phyloP scores from a whole-genome alignment of 1,140 invertebrate species.

The Micrasema minimum region DNA sequence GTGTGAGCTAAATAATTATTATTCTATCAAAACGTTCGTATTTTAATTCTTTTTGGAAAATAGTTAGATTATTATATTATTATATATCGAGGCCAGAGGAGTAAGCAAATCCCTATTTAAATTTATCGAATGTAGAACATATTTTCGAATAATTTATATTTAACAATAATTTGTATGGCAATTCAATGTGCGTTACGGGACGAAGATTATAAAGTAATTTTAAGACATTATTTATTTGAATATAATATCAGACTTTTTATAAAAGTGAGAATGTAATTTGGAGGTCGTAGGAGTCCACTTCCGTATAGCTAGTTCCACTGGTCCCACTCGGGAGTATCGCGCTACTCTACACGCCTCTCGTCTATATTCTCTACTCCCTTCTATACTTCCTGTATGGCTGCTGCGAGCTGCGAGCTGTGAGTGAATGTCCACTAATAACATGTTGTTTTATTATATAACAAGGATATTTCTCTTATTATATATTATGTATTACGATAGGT shows the following conservation, averaged over 20 bases:
- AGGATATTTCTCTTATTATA: slow-evolving; percentile 36
- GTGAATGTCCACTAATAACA: slow-evolving; percentile 22
- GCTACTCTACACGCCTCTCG: neutral
- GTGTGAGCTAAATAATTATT: slow-evolving; percentile 8
- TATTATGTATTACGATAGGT: too few species aligned
- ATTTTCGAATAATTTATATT: slow-evolving; percentile 40
- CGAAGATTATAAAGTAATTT: slow-evolving; percentile 31
- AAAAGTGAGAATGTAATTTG: slow-evolving; percentile 29
- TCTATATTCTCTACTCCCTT: too few species aligned
- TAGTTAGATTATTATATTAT: slow-evolving; percentile 27
- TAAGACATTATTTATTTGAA: slow-evolving; percentile 44
- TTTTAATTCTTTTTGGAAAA: slow-evolving; percentile 31
- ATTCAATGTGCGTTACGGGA: slow-evolving; percentile 17
- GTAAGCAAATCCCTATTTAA: slow-evolving; percentile 20
- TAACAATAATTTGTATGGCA: slow-evolving; percentile 37
- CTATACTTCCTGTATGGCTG: too few species aligned
- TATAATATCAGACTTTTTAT: slow-evolving; percentile 34
- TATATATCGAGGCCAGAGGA: slow-evolving; percentile 9
- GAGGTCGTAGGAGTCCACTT: neutral
- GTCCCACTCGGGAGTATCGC: neutral
- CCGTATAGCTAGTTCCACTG: slow-evolving; percentile 10
- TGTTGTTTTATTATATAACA: slow-evolving; percentile 38
- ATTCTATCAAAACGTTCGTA: slow-evolving; percentile 26
- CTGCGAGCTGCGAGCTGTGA: neutral
- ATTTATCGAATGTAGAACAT: slow-evolving; percentile 34